Base-by-base conservation (phyloP, 2,888 invertebrate genomes). In the Leptinotarsa juncta region DNA sequence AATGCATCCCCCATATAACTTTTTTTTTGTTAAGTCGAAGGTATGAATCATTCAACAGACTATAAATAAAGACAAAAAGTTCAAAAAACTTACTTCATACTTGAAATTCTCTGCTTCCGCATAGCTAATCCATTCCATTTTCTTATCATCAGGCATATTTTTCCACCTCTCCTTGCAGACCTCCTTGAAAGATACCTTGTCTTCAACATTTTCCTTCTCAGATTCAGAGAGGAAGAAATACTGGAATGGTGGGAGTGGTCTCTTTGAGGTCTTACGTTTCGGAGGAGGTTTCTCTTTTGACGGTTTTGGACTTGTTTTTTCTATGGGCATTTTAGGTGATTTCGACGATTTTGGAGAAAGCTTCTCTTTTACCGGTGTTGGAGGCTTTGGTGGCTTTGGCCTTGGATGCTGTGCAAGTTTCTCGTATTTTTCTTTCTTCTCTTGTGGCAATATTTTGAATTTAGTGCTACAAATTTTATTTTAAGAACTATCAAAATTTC, bases 121-220 rank as follows among this genome's bases (percentile, higher is more conserved):
- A 83, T 86, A 87, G 74, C 88, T 88, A 42, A 90, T 90, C 89
- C 89, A 91, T 70, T 87, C 85, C 2, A 90, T 82, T 83, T 89
- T 90, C 77, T 90, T 89, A 73, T 87, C 87, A 74, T 89, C 89
- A 16, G 86, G 83, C 83, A 91, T 83, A 53, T 84, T 81, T 50
- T 85, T 87, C 90, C 90, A 91, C 67, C 87, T 84, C 69, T 88
- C 87, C 75, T 88, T 88, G 73, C 88, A 88, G 42, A 85, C 82
- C 67, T 89, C 88, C 73, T 86, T 84, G 51, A 88, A 84, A 15
- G 82, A 81, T 32, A 77, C 79, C 74, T 84, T 83, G 67, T 88
- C 85, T 68, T 84, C 82, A 15, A 84, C 81, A 53, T 80, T 79
- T 68, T 82, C 82, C 62, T 85, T 84, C 71, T 86, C 85, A 5